Evolutionary conservation across 2,113 vertebrate species (phyloP), one percentile per base, ranked within the genome.

Genomic region (Hypocryptadius cinnamomeus): DNA sequence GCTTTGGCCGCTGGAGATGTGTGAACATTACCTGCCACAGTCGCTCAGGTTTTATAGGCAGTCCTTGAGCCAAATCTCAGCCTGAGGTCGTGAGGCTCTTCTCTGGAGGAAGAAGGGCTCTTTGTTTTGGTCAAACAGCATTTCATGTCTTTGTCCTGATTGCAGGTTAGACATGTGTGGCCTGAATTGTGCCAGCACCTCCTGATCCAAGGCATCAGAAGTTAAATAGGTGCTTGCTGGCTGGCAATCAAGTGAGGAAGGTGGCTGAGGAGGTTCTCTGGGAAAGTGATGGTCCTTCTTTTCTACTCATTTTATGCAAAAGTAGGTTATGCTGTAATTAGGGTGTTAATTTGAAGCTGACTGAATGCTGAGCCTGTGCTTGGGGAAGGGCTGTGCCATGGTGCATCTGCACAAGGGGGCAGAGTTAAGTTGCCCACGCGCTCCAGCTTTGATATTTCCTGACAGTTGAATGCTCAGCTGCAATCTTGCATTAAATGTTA

Each of bases 361-460:
- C 37, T 50, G 69, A 9, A 4, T 47, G 15, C 80, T 6, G 6
- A 68, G 77, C 33, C 63, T 1, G 1, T 28, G 42, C 44, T 45
- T 0, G 2, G 80, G 65, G 53, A 76, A 89, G 80, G 48, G 44
- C 77, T 94, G 89, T 95, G 84, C 81, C 59, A 0, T 82, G 24
- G 92, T 79, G 87, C 84, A 19, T 93, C 82, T 80, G 94, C 94
- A 93, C 87, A 85, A 89, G 92, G 87, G 94, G 92, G 92, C 95
- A 96, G 96, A 96, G 42, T 79, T 82, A 94, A 92, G 91, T 96
- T 95, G 96, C 95, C 94, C 92, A 87, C 66, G 15, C 42, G 0
- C 84, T 59, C 42, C 1, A 28, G 89, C 70, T 82, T 87, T 35
- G 89, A 10, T 92, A 89, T 89, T 95, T 94, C 87, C 95, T 93